These are phyloP conservation scores for Torymus tubicola DNA, from an alignment of 2,888 invertebrate genomes.

Conservation along the genomic window DNA sequence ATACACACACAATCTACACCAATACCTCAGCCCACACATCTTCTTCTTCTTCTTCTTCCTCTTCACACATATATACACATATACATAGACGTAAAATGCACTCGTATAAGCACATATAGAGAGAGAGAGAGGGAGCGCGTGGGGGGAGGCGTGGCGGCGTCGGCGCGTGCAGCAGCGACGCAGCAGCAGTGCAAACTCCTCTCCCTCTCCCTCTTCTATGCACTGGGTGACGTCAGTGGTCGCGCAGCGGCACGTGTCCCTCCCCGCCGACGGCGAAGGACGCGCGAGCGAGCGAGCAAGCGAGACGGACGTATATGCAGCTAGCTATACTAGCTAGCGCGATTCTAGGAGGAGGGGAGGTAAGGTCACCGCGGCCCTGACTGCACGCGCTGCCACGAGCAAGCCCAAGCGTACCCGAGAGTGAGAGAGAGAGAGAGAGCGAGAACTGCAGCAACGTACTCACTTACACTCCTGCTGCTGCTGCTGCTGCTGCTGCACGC, in stretches of 20 bases:
- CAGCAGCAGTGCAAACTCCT: too few relatives aligned
- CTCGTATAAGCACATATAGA: too few relatives aligned
- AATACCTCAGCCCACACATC: too few relatives aligned
- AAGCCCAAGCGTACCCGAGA: slow-evolving; percentile 5
- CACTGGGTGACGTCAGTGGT: slow-evolving; percentile 69
- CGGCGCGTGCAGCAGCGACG: neutral
- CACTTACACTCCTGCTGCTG: too few relatives aligned
- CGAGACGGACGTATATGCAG: slow-evolving; percentile 15
- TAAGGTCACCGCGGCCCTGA: slow-evolving; percentile 81
- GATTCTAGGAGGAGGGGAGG: slow-evolving; percentile 60
- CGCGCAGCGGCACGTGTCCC: slow-evolving; percentile 72
- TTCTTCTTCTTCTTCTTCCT: too few relatives aligned
- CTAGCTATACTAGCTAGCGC: slow-evolving; percentile 49
- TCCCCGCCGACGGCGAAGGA: slow-evolving; percentile 63
- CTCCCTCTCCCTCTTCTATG: too few relatives aligned
- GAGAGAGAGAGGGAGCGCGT: too few relatives aligned
- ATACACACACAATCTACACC: too few relatives aligned
- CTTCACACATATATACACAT: too few relatives aligned
- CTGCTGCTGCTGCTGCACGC: slow-evolving; percentile 61
- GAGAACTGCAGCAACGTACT: too few relatives aligned
- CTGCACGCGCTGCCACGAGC: slow-evolving; percentile 75
- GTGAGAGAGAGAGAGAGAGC: too few relatives aligned
- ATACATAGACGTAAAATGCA: too few relatives aligned
- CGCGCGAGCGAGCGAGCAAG: slow-evolving; percentile 30
- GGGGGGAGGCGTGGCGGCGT: neutral